Conservation (phyloP, 2,888 invertebrate genomes). For the Agelastica alni region DNA sequence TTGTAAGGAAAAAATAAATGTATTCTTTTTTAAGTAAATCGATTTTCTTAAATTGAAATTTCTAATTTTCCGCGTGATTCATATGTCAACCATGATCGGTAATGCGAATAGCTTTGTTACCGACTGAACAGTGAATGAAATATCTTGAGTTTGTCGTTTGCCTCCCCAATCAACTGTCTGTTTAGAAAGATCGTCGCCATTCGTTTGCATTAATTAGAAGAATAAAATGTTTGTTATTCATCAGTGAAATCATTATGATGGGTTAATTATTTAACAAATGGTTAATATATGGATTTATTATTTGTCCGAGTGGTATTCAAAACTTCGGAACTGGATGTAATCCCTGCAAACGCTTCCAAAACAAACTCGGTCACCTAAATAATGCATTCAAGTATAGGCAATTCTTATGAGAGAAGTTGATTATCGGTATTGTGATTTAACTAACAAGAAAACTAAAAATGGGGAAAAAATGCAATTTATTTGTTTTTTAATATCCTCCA, state of each 20-base stretch:
- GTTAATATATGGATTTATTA: slow-evolving; percentile 36
- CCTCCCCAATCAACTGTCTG: slow-evolving; percentile 56
- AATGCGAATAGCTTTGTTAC: slow-evolving; percentile 22
- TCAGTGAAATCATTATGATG: slow-evolving; percentile 37
- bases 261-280: slow-evolving; percentile 29
- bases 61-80: slow-evolving; percentile 2
- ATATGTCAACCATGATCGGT: slow-evolving; percentile 7
- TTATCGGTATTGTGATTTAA: slow-evolving; percentile 26
- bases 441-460: slow-evolving; percentile 23
- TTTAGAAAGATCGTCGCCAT: slow-evolving; percentile 57
- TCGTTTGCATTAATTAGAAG: slow-evolving; percentile 51
- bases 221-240: slow-evolving; percentile 48
- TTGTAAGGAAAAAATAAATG: no score
- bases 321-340: slow-evolving; percentile 46
- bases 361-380: slow-evolving; percentile 53
- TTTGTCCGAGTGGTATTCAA: slow-evolving; percentile 35
- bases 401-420: slow-evolving; percentile 41
- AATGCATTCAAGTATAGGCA: slow-evolving; percentile 52
- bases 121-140: slow-evolving; percentile 43
- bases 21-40: no score
- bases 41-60: no score
- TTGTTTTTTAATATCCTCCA: slow-evolving; percentile 45
- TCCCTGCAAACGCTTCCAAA: slow-evolving; percentile 51
- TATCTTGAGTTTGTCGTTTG: slow-evolving; percentile 50
- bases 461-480: slow-evolving; percentile 38